These are phyloP conservation scores for Cyphomyrus plagiostoma DNA, from an alignment of 2,113 vertebrate genomes.

Conservation along the genomic window DNA sequence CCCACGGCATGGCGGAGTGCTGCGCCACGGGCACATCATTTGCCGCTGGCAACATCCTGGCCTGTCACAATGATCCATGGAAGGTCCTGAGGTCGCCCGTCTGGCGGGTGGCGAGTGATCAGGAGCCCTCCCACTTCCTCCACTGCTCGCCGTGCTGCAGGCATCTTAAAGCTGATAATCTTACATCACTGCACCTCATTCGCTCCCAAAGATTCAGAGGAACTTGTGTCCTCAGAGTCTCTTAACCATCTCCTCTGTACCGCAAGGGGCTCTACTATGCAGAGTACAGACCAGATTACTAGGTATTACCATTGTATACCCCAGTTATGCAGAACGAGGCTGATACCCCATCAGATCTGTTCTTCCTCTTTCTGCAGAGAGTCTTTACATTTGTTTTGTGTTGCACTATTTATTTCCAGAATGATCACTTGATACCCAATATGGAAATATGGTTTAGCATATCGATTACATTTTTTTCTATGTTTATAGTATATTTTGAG, in stretches of 20 bases:
- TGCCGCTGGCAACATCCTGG: constrained; percentile 12
- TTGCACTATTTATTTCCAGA: neutral
- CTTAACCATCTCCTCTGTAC: neutral
- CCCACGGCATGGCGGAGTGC: neutral
- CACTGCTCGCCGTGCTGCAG: neutral
- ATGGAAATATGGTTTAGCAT: neutral
- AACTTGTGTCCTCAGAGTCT: neutral
- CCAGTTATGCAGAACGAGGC: neutral
- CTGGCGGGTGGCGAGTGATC: neutral
- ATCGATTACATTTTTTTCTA: neutral
- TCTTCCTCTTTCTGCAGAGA: neutral
- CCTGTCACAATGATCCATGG: constrained; percentile 10
- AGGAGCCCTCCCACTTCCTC: neutral
- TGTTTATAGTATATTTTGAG: neutral
- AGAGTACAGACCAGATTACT: neutral
- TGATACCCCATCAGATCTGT: neutral
- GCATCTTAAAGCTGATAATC: neutral
- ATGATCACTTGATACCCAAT: neutral
- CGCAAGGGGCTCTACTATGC: neutral
- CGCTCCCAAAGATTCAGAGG: neutral
- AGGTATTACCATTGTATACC: no score
- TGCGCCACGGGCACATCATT: neutral
- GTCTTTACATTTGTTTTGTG: neutral
- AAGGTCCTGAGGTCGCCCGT: neutral
- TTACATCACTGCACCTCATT: neutral